phyloP scores from a whole-genome alignment of 2,797 vertebrate genomes.

The Sebastes matsubarae region DNA sequence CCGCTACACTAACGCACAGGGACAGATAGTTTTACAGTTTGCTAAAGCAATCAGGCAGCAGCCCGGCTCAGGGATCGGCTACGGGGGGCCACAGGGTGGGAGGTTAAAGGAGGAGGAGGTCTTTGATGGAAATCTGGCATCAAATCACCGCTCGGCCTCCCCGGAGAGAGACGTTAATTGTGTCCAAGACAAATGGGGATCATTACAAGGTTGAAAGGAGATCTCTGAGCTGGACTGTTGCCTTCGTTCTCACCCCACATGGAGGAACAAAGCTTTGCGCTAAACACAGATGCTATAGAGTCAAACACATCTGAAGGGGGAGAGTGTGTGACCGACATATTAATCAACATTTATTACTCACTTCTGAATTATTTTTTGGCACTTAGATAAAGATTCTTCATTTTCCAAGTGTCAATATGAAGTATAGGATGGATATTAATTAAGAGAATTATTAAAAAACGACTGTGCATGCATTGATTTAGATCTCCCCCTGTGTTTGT shows the following conservation, averaged over 20 bases:
- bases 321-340: background rate
- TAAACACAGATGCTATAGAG: slow-evolving; percentile 39
- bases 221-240: slow-evolving; percentile 76
- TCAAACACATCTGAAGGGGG: slow-evolving; percentile 64
- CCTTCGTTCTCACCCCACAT: slow-evolving; percentile 39
- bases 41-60: slow-evolving; percentile 58
- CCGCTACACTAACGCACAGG: slow-evolving; percentile 25
- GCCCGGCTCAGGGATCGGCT: slow-evolving; percentile 70
- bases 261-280: slow-evolving; percentile 25
- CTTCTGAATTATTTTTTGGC: background rate
- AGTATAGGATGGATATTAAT: background rate
- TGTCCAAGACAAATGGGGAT: slow-evolving; percentile 7
- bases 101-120: slow-evolving; percentile 14
- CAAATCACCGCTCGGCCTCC: slow-evolving; percentile 12
- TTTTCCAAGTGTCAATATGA: background rate
- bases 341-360: background rate
- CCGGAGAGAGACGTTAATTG: background rate
- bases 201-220: slow-evolving; percentile 11
- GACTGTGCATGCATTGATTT: background rate
- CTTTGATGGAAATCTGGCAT: slow-evolving; percentile 1
- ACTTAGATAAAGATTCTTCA: rapidly evolving
- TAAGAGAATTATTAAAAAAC: background rate
- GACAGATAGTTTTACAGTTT: slow-evolving; percentile 21
- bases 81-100: slow-evolving; percentile 6
- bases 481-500: slow-evolving; percentile 56